phyloP scores from a whole-genome alignment of 2,888 invertebrate genomes.

The Philonicus albiceps region DNA sequence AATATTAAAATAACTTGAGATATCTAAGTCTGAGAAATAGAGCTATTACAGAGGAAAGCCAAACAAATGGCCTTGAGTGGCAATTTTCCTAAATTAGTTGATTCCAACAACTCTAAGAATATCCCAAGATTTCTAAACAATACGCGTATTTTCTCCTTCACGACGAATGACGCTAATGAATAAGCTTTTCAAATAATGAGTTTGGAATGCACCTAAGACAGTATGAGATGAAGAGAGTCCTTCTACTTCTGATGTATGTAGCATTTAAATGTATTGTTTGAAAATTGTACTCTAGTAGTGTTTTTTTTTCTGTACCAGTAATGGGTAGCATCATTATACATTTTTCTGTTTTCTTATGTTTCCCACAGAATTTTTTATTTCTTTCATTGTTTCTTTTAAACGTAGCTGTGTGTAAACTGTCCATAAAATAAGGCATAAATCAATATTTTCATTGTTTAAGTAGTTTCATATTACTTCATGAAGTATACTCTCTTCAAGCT shows the following conservation, averaged over 20 bases:
- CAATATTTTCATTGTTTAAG: not conserved
- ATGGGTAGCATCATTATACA: not conserved
- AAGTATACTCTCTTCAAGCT: not conserved
- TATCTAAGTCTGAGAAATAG: not conserved
- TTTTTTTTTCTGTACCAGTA: conserved; percentile 9
- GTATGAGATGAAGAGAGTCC: conserved; percentile 13
- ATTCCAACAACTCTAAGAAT: not conserved
- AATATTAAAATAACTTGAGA: not conserved
- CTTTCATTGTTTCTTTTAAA: not conserved
- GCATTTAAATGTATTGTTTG: conserved; percentile 18
- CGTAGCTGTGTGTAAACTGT: conserved; percentile 12
- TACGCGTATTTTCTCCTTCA: not conserved
- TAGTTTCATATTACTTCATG: not conserved
- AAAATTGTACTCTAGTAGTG: conserved; percentile 5
- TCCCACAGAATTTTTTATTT: not conserved
- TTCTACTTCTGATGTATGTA: conserved; percentile 5
- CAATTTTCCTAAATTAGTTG: not conserved
- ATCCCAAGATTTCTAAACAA: not conserved
- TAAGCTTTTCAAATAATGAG: not conserved
- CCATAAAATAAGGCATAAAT: not conserved
- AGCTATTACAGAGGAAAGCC: not conserved
- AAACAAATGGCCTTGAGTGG: not conserved
- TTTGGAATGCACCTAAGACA: not conserved
- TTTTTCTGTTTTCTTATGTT: not conserved
- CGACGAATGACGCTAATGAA: not conserved